Evolutionary conservation across 2,113 vertebrate species (phyloP).

Genomic region (Zosterops lateralis): DNA sequence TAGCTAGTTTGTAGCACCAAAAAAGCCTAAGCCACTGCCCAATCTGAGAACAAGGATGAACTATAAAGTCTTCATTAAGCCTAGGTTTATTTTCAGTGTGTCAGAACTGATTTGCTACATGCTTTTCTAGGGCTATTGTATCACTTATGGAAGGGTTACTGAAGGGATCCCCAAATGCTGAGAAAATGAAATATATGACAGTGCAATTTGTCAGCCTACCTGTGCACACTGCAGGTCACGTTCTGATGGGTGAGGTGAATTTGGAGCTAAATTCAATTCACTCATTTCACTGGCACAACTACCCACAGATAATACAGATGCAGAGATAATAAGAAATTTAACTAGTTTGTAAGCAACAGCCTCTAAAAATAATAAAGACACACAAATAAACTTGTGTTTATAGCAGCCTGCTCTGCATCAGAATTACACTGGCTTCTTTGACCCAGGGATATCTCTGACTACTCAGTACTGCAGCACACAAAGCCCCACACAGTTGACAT

Average conservation of each 20-base stretch:
- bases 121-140: neutral
- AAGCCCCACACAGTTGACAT: accelerated
- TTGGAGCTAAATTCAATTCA: slow-evolving; percentile 4
- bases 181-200: slow-evolving; percentile 33
- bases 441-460: neutral
- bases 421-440: neutral
- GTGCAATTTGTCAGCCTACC: neutral
- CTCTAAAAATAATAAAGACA: neutral
- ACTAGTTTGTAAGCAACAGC: neutral
- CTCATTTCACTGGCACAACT: neutral
- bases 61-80: neutral
- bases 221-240: neutral
- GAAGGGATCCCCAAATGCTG: neutral
- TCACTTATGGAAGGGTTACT: neutral
- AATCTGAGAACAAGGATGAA: neutral
- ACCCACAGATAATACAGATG: neutral
- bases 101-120: slow-evolving; percentile 23
- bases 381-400: neutral
- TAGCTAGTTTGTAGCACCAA: neutral
- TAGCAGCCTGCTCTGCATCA: neutral
- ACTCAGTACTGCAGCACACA: accelerated
- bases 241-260: neutral
- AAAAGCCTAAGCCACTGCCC: neutral
- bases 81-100: neutral
- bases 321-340: neutral